Base-by-base conservation (phyloP, 2,888 invertebrate genomes). In the Polydrusus tereticollis region DNA sequence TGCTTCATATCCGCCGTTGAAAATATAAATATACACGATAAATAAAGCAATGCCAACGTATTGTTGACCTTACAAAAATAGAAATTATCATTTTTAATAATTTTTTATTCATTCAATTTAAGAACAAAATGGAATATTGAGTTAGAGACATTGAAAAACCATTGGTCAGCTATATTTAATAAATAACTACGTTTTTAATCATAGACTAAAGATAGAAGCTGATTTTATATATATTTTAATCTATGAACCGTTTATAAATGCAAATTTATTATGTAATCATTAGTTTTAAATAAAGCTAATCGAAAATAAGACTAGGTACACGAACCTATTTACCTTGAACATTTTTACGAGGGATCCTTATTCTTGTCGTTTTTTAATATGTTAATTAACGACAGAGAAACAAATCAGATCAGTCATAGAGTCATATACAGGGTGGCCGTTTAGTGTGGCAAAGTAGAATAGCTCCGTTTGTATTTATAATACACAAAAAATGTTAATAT, bases 1-100 rank as follows among this genome's bases (percentile, higher is more conserved):
- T n/a, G n/a, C n/a, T n/a, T 10, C 7, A 5, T 20, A 38, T 12
- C 26, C 63, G 63, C 33, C 41, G 55, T 14, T 64, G 64, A 38
- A 38, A 16, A 20, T 23, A 55, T 55, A 64, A 64, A 64, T 41
- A 63, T 50, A 50, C 7, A 47, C 47, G 6, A 52, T 52, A 52
- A 52, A 50, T 50, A 23, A 26, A 52, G 7, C 23, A 10, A 18
- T 55, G 52, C 29, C 29, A 55, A 29, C 52, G 26, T 33, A 55
- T 55, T 29, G n/a, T 41, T 47, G 63, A 63, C 63, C 63, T 63
- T 63, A 45, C 20, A 26, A 20, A 50, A 63, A 29, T 64, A 64
- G 64, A 50, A 63, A 63, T 63, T 63, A 50, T 33, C 63, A 33
- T 63, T 16, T 38, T 20, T 36, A 7, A 58, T 29, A n/a, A 33